phyloP scores from a whole-genome alignment of 2,888 invertebrate genomes.

The Phoenoteleia sp. region DNA sequence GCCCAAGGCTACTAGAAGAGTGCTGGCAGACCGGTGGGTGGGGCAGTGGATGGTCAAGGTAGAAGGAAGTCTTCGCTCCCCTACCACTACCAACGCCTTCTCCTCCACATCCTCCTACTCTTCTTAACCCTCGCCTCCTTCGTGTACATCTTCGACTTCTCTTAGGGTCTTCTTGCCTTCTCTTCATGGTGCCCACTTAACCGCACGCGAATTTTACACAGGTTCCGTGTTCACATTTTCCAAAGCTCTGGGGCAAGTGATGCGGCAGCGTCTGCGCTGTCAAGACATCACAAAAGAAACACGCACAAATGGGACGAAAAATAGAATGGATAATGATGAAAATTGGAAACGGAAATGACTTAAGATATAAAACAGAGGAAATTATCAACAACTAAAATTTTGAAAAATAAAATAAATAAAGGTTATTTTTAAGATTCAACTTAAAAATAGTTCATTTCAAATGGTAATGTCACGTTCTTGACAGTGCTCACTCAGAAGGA shows the following conservation, averaged over 20 bases:
- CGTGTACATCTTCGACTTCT: conserved; percentile 73
- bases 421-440: too few relatives aligned
- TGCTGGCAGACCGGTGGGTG: conserved; percentile 87
- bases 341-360: conserved; percentile 56
- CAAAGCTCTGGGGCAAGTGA: conserved; percentile 75
- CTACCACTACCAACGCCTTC: conserved; percentile 59
- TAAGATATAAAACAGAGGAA: not conserved
- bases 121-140: conserved; percentile 41
- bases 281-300: conserved; percentile 30
- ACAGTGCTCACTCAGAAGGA: too few relatives aligned
- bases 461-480: too few relatives aligned
- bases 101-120: conserved; percentile 60
- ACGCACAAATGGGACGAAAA: conserved; percentile 51
- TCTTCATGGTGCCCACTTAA: conserved; percentile 83
- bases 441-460: too few relatives aligned
- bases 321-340: conserved; percentile 68
- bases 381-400: too few relatives aligned
- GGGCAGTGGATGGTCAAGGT: conserved; percentile 82
- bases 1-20: conserved; percentile 87
- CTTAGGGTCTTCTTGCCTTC: conserved; percentile 75
- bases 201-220: conserved; percentile 85
- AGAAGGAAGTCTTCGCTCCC: conserved; percentile 76
- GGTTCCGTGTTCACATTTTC: conserved; percentile 73
- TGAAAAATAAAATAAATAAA: too few relatives aligned
- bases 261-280: conserved; percentile 57